These are phyloP conservation scores for Potorous gilbertii DNA, from an alignment of 2,797 vertebrate species.

Conservation along the genomic window DNA sequence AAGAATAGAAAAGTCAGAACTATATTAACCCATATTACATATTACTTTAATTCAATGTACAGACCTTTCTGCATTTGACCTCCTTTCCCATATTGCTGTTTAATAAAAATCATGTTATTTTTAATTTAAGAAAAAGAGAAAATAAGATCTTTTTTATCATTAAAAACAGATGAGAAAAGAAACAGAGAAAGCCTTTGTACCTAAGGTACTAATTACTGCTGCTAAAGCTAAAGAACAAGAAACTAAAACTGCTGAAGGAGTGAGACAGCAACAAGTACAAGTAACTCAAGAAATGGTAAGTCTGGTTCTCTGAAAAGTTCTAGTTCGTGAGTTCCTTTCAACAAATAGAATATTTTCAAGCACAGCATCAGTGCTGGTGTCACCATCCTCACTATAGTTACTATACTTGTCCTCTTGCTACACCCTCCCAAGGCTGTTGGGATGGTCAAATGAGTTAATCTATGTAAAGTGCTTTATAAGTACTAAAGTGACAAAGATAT, in stretches of 20 bases:
- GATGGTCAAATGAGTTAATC: constrained; percentile 13
- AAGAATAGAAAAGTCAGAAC: neutral
- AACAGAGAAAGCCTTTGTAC: constrained; percentile 81
- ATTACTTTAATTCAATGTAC: constrained; percentile 52
- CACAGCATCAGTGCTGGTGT: neutral
- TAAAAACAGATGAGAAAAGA: constrained; percentile 88
- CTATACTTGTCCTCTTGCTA: neutral
- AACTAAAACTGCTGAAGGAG: constrained; percentile 84
- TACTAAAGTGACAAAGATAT: neutral
- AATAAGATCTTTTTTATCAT: constrained; percentile 62
- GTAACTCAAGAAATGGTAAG: constrained; percentile 87
- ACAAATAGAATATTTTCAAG: neutral
- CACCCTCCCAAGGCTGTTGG: neutral
- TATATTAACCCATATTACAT: constrained; percentile 14
- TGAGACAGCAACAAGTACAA: constrained; percentile 86
- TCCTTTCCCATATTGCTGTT: constrained; percentile 33
- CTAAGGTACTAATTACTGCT: constrained; percentile 84
- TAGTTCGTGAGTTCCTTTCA: constrained; percentile 32
- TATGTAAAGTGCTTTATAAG: neutral
- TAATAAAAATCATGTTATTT: constrained; percentile 19
- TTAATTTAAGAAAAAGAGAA: constrained; percentile 19
- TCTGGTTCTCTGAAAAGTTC: constrained; percentile 62
- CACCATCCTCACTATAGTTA: neutral
- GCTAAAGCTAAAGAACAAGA: constrained; percentile 85
- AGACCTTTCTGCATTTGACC: neutral